Base-by-base conservation (phyloP, 2,113 vertebrate species). In the Penelope pileata region DNA sequence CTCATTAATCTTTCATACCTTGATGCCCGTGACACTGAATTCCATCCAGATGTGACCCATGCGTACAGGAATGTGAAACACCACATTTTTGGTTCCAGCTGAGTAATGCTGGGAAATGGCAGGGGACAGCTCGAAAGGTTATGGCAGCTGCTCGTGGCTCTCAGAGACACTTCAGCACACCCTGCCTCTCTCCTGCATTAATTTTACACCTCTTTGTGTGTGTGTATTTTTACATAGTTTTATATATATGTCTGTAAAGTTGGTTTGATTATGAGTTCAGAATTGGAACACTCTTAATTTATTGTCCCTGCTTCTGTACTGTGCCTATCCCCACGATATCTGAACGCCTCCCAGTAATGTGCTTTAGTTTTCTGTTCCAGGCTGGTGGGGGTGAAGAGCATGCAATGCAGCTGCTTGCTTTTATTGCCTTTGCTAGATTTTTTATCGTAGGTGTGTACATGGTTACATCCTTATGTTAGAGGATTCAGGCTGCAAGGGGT, bases 401-500 rank as follows among this genome's bases (percentile, higher is more conserved):
- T 68, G 18, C 18, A 63, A 10, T 48, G 11, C 11, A 62, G 13
- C 3, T 48, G 50, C 36, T 2, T 36, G 23, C 10, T n/a, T 68
- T 36, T 60, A n/a, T 70, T 29, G 3, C 10, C 30, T 90, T 70
- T 69, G 22, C 27, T 73, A 63, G 16, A n/a, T 43, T 86, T 83
- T 77, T 45, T 54, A 56, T 83, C 54, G 30, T 26, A n/a, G n/a
- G 10, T 6, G 75, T 7, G 26, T 36, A 42, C 24, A 19, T 48
- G 0, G 0, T 48, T n/a, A 26, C 17, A 27, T 36, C 10, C 14
- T 59, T 74, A 21, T 1, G 13, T 68, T 58, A 66, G 26, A 48
- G 13, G 30, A 90, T 43, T 66, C 63, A 68, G 5, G n/a, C 3
- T 83, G n/a, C 53, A 58, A 24, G 7, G 14, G 14, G 36, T 40